Base-by-base conservation (phyloP, 2,888 invertebrate genomes). In the Apamea anceps region DNA sequence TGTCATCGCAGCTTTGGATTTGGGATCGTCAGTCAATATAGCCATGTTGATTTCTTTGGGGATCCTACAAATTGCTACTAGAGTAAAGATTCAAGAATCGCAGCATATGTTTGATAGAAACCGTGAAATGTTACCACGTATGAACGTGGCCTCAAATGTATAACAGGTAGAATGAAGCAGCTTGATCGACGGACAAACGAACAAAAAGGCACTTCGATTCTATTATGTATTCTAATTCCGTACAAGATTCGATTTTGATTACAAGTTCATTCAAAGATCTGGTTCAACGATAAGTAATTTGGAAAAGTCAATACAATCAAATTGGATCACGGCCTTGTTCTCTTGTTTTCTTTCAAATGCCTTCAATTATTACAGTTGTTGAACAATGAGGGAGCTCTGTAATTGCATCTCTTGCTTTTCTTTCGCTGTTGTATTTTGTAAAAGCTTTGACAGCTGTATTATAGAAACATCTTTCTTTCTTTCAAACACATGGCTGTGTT, bases 191-290 rank as follows among this genome's bases (percentile, higher is more conserved):
- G 68, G 77, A 85, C 68, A 79, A 73, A 75, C 65, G 60, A 87
- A 86, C 67, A 82, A 81, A 82, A 85, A 79, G 66, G 75, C 63
- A 80, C 79, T 88, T 57, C 54, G n/a, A 77, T 83, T 82, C 63
- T 80, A 83, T 80, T 84, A 79, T 63, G 72, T 81, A 85, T 89
- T 89, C 83, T 83, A 72, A 89, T 89, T 84, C 73, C 48, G 77
- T 79, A 84, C 82, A 85, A 82, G 88, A 88, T 88, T 89, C 82
- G 83, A 89, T 89, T 89, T 89, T 86, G 89, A 89, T 88, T 78
- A 86, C 80, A 88, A 86, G 79, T 88, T 87, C 80, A 84, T 87
- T 85, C 80, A 72, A 60, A 87, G 88, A 88, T 88, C 72, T 89
- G 74, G 87, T 85, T 89, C 82, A 88, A 68, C 54, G 88, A 89